phyloP scores from a whole-genome alignment of 2,113 vertebrate genomes.

The Cairina moschata region DNA sequence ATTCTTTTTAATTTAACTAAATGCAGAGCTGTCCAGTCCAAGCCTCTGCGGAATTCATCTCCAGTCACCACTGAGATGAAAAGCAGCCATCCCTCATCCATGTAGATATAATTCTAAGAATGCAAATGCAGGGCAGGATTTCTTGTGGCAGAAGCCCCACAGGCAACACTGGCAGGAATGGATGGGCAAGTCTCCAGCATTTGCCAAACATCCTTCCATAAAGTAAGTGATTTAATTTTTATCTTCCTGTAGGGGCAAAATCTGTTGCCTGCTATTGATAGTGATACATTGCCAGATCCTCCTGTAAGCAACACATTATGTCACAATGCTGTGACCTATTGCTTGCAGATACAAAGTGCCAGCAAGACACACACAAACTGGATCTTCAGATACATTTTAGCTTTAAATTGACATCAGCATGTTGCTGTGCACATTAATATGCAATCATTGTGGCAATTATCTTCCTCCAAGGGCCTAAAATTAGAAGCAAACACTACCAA shows the following conservation, averaged over 20 bases:
- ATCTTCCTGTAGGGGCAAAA: not conserved
- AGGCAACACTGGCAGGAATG: not conserved
- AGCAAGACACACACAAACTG: not conserved
- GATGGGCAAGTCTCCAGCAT: not conserved
- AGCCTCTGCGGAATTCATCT: not conserved
- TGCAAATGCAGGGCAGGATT: not conserved
- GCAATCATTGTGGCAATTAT: not conserved
- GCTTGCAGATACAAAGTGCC: not conserved
- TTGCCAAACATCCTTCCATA: not conserved
- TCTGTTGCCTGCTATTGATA: not conserved
- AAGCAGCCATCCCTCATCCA: not conserved
- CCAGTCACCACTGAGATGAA: not conserved
- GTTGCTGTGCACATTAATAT: not conserved
- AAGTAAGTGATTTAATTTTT: not conserved
- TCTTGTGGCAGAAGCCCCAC: not conserved
- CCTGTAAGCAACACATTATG: not conserved
- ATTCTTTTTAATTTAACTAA: not conserved
- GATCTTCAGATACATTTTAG: not conserved
- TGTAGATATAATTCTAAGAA: fast-evolving
- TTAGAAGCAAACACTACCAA: not conserved
- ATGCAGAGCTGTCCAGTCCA: not conserved
- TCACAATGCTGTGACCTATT: not conserved
- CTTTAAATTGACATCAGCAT: not conserved
- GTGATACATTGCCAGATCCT: not conserved
- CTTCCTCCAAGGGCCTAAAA: slow-evolving; percentile 15